Percentiles rank a stretch among this genome's conserved stretches.
These are phyloP conservation scores for Ruditapes philippinarum DNA, from an alignment of 1,140 invertebrate species.

Conservation along the genomic window DNA sequence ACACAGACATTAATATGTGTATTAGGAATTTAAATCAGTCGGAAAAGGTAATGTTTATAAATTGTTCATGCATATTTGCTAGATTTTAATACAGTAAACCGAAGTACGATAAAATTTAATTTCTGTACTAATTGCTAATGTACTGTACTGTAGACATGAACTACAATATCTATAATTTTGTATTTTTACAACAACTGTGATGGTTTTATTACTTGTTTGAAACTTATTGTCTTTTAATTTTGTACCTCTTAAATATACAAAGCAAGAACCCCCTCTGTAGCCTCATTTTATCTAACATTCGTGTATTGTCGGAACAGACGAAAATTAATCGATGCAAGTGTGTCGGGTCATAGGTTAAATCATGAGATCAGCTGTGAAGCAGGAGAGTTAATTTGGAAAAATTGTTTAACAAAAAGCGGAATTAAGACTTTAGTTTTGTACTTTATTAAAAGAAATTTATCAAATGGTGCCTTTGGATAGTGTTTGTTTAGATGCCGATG, in stretches of 20 bases:
- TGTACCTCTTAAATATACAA: no score
- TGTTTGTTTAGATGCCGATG: background rate
- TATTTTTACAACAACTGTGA: no score
- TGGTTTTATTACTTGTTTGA: no score
- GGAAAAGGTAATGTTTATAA: conserved; percentile 20
- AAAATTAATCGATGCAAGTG: background rate
- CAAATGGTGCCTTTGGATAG: conserved; percentile 2
- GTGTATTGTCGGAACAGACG: background rate
- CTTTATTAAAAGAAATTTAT: background rate
- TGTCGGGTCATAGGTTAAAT: background rate
- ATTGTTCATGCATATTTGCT: no score
- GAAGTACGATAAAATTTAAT: no score
- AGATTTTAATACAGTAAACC: no score
- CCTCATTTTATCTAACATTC: background rate
- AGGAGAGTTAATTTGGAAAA: background rate
- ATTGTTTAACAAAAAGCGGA: background rate
- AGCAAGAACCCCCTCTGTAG: background rate
- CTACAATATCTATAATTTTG: no score
- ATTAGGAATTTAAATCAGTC: conserved; percentile 35
- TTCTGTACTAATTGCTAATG: no score
- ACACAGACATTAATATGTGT: conserved; percentile 32
- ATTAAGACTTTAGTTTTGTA: background rate
- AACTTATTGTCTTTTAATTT: no score
- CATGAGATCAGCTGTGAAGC: conserved; percentile 18
- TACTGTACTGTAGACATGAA: no score